These are phyloP conservation scores for Crotalus horridus DNA, from an alignment of 2,113 vertebrate species.

Conservation along the genomic window DNA sequence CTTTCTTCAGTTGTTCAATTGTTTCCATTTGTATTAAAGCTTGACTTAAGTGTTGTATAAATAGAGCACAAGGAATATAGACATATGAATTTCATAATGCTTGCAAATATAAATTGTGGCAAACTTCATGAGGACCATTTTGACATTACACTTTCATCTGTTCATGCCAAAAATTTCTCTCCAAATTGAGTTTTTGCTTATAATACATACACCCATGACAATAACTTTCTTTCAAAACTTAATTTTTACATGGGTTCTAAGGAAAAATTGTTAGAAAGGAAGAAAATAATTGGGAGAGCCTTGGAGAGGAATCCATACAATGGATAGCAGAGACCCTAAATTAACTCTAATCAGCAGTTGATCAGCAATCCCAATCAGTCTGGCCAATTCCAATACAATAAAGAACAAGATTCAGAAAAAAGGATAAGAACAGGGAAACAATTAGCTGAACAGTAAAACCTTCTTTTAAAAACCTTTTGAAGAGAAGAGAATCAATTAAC, in stretches of 20 bases:
- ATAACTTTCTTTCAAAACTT: not conserved
- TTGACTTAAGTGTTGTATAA: not conserved
- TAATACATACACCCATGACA: not conserved
- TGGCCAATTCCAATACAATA: not conserved
- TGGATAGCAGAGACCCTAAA: not conserved
- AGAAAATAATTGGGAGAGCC: not conserved
- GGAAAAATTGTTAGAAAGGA: not conserved
- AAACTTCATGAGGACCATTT: too few relatives aligned
- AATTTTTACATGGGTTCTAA: not conserved
- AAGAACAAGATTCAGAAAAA: not conserved
- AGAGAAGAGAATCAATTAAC: not conserved
- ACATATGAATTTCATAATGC: not conserved
- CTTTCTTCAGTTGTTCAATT: not conserved
- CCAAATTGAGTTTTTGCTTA: not conserved
- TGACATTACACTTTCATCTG: not conserved
- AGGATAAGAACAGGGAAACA: not conserved
- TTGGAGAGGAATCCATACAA: not conserved
- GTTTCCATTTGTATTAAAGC: not conserved
- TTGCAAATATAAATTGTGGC: not conserved
- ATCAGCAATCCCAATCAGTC: not conserved
- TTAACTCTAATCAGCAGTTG: not conserved
- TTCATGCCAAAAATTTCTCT: not conserved
- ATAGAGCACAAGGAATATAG: not conserved
- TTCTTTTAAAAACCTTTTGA: not conserved
- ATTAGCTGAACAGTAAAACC: not conserved